Conservation (phyloP, 2,888 invertebrate genomes). For the Limulus polyphemus region DNA sequence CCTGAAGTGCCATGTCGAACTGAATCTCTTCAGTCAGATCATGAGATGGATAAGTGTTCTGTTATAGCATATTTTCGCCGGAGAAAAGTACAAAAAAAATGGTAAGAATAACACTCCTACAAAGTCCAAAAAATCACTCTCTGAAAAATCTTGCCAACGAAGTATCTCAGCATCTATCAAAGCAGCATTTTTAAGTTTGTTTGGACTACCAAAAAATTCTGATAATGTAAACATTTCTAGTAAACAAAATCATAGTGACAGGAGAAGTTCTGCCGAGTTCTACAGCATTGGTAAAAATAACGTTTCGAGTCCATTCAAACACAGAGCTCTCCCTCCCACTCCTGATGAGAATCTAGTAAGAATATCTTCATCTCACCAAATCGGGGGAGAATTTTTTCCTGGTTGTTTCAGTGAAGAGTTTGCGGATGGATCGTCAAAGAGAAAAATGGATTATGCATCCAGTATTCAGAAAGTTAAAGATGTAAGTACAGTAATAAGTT, state of each 20-base stretch:
- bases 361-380: not conserved
- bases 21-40: no score
- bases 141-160: not conserved
- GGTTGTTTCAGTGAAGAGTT: conserved; percentile 7
- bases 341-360: conserved; percentile 8
- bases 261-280: conserved; percentile 17
- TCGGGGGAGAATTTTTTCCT: not conserved
- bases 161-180: conserved; percentile 24
- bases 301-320: conserved; percentile 25
- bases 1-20: no score
- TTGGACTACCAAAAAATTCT: conserved; percentile 18
- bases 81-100: no score
- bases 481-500: conserved; percentile 48
- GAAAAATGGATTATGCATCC: conserved; percentile 58
- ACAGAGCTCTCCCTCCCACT: conserved; percentile 28
- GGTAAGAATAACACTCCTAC: no score
- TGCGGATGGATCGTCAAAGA: conserved; percentile 15
- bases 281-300: no score
- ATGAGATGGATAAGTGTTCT: no score
- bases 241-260: conserved; percentile 7
- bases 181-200: conserved; percentile 25
- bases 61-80: no score
- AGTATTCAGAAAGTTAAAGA: conserved; percentile 89
- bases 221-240: not conserved
- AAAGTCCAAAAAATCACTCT: no score